phyloP scores from a whole-genome alignment of 1,140 invertebrate genomes.

The Zaprionus davidi region DNA sequence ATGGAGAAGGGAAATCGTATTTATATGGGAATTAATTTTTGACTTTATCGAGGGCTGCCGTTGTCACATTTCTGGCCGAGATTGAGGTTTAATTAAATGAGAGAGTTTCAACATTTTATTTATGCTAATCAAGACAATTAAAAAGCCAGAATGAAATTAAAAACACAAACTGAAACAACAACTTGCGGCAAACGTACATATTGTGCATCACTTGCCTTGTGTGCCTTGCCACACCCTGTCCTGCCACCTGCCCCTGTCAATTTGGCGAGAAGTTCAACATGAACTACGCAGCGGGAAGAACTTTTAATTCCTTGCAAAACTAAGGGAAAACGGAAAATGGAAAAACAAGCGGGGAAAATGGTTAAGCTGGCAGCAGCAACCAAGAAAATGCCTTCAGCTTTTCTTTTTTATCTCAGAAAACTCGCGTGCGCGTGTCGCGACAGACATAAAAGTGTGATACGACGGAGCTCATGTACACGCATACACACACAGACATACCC shows the following conservation, averaged over 20 bases:
- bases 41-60: slow-evolving; percentile 33
- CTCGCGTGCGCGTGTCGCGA: slow-evolving; percentile 31
- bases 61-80: slow-evolving; percentile 25
- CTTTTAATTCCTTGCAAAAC: slow-evolving; percentile 59
- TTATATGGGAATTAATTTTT: slow-evolving; percentile 29
- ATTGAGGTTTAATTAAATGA: slow-evolving; percentile 58
- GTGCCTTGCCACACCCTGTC: background rate
- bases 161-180: slow-evolving; percentile 7
- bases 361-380: slow-evolving; percentile 17
- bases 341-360: slow-evolving; percentile 28
- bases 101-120: slow-evolving; percentile 32
- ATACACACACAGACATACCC: background rate
- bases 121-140: slow-evolving; percentile 44
- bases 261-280: slow-evolving; percentile 36
- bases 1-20: background rate
- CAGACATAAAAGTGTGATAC: slow-evolving; percentile 31
- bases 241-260: background rate
- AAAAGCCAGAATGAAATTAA: slow-evolving; percentile 16
- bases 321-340: slow-evolving; percentile 15
- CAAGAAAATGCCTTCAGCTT: slow-evolving; percentile 36
- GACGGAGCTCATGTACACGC: slow-evolving; percentile 4
- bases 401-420: slow-evolving; percentile 45
- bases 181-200: background rate
- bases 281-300: slow-evolving; percentile 30
- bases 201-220: background rate